Conservation (phyloP, 2,113 vertebrate species). For the Silurus glanis region DNA sequence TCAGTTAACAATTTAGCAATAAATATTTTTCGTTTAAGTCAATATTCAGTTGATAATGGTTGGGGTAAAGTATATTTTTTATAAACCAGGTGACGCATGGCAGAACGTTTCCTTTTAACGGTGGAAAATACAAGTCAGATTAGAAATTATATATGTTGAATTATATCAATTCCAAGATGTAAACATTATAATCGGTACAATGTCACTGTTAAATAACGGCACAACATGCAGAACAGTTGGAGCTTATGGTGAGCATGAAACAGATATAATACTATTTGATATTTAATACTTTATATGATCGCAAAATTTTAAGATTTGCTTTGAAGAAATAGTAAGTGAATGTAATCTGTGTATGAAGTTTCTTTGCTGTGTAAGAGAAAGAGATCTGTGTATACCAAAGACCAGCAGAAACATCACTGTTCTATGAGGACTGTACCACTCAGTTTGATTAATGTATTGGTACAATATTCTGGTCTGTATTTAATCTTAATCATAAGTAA, state of each 20-base stretch:
- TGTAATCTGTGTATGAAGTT: not conserved
- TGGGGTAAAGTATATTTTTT: constrained; percentile 47
- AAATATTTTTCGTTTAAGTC: constrained; percentile 17
- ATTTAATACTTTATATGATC: not conserved
- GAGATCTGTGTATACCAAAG: constrained; percentile 41
- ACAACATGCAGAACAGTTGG: not conserved
- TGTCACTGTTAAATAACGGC: constrained; percentile 4
- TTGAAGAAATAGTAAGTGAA: not conserved
- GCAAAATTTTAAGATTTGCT: not conserved
- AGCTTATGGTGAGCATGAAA: constrained; percentile 1
- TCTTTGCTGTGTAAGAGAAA: constrained; percentile 13
- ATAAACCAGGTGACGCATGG: constrained; percentile 36
- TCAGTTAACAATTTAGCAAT: constrained; percentile 36
- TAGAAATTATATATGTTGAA: not conserved
- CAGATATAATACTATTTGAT: not conserved
- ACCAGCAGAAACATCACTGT: constrained; percentile 23
- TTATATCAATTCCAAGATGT: constrained; percentile 5
- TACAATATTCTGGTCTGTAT: constrained; percentile 18
- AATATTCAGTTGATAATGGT: not conserved
- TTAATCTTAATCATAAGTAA: constrained; percentile 6
- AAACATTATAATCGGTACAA: not conserved
- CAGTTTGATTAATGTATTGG: not conserved
- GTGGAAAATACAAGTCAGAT: not conserved
- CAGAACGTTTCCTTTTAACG: not conserved
- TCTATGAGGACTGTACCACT: not conserved